These are phyloP conservation scores for Hyposoter dolosus DNA, from an alignment of 2,888 invertebrate species.

Conservation along the genomic window DNA sequence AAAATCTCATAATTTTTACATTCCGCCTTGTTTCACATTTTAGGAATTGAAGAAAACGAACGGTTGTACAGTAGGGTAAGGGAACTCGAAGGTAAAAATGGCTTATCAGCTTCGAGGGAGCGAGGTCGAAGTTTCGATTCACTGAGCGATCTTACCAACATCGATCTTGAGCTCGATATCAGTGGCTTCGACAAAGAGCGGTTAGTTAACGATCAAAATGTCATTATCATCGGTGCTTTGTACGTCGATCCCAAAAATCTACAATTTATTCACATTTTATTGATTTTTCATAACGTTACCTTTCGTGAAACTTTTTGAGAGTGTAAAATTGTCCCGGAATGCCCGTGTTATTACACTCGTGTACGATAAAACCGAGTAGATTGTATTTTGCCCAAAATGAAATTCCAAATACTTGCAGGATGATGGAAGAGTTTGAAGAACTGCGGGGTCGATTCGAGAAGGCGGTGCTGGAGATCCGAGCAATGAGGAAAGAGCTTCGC, in stretches of 20 bases:
- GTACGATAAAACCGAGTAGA: too few species aligned
- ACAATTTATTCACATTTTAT: too few species aligned
- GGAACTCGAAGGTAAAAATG: conserved; percentile 89
- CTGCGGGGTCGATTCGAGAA: conserved; percentile 92
- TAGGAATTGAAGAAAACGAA: conserved; percentile 91
- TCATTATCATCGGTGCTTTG: background rate
- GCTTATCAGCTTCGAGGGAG: conserved; percentile 86
- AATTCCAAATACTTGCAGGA: conserved; percentile 80
- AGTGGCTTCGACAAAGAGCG: conserved; percentile 90
- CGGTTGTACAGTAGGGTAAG: conserved; percentile 89
- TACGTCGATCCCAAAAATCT: too few species aligned
- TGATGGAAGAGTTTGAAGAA: conserved; percentile 93
- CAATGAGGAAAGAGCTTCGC: conserved; percentile 92
- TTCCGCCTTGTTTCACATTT: conserved; percentile 6
- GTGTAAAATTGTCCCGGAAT: too few species aligned
- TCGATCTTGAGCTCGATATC: conserved; percentile 91
- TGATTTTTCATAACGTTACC: too few species aligned
- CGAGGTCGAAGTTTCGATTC: conserved; percentile 91
- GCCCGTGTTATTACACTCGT: too few species aligned
- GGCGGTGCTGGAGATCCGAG: conserved; percentile 93
- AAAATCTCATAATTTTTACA: background rate
- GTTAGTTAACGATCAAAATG: conserved; percentile 74
- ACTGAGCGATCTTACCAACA: conserved; percentile 92
- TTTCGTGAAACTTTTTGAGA: too few species aligned
- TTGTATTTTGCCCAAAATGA: background rate